Evolutionary conservation across 2,113 vertebrate species (phyloP).

Genomic region (Hemichromis elongatus): DNA sequence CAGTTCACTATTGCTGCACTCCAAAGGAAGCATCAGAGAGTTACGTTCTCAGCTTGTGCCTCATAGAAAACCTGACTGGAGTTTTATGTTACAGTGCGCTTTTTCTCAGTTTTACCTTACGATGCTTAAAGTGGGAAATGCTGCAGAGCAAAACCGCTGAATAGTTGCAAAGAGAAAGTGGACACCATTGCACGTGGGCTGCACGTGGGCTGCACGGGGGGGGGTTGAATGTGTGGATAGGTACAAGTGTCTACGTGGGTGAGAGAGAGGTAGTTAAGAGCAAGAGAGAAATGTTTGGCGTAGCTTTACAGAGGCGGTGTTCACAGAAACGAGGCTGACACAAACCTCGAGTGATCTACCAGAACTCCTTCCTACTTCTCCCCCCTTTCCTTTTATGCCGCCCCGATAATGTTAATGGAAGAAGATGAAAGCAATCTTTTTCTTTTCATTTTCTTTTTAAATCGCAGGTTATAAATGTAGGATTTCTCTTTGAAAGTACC

Average conservation of each 20-base stretch:
- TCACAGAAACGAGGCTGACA: neutral
- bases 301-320: neutral
- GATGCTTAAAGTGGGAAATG: conserved; percentile 13
- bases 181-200: conserved; percentile 8
- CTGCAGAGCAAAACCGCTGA: conserved; percentile 25
- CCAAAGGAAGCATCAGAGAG: conserved; percentile 14
- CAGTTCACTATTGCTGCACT: conserved; percentile 11
- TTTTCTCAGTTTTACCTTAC: conserved; percentile 8
- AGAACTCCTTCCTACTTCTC: neutral
- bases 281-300: neutral
- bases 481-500: neutral
- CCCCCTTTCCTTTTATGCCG: neutral
- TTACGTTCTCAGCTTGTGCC: conserved; percentile 41
- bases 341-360: neutral
- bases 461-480: neutral
- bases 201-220: neutral
- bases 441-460: neutral
- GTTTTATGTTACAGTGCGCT: conserved; percentile 9
- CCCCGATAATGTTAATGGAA: neutral
- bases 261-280: neutral
- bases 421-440: conserved; percentile 17
- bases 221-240: neutral
- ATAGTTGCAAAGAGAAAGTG: neutral
- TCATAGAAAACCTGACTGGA: neutral
- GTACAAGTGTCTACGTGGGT: neutral